A percentile compares a stretch with the other conserved stretches of the same genome.
Conservation (phyloP, 2,888 invertebrate species). For the Macrosiphum euphorbiae region DNA sequence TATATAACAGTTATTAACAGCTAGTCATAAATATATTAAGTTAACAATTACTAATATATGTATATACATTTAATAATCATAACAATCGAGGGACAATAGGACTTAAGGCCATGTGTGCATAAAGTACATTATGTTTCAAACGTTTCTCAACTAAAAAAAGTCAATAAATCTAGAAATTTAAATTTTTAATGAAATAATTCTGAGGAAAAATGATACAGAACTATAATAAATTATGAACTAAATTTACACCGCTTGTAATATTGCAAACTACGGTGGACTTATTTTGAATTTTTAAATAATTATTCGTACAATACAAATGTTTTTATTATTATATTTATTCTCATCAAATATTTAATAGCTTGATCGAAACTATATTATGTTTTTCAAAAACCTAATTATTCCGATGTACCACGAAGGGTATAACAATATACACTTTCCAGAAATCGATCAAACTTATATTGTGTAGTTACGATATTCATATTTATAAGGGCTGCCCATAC, state of each 20-base stretch:
- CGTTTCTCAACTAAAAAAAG: neutral
- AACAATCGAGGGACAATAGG: neutral
- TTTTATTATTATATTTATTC: neutral
- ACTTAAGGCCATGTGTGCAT: neutral
- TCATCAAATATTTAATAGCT: neutral
- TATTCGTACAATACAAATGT: neutral
- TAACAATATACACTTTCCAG: neutral
- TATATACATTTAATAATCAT: neutral
- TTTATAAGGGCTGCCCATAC: conserved; percentile 8
- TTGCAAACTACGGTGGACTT: neutral
- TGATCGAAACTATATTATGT: neutral
- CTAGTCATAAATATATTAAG: neutral
- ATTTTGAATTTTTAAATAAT: neutral
- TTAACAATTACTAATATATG: neutral
- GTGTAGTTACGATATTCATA: neutral
- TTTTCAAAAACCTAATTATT: neutral
- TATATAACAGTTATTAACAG: neutral
- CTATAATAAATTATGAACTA: neutral
- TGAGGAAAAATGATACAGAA: neutral
- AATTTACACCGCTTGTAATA: neutral
- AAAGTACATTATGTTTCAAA: neutral
- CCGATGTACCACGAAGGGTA: neutral
- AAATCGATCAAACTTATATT: neutral
- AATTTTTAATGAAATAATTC: neutral
- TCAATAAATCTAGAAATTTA: neutral